Conservation (phyloP, 1,140 invertebrate genomes). For the Lycorma delicatula region DNA sequence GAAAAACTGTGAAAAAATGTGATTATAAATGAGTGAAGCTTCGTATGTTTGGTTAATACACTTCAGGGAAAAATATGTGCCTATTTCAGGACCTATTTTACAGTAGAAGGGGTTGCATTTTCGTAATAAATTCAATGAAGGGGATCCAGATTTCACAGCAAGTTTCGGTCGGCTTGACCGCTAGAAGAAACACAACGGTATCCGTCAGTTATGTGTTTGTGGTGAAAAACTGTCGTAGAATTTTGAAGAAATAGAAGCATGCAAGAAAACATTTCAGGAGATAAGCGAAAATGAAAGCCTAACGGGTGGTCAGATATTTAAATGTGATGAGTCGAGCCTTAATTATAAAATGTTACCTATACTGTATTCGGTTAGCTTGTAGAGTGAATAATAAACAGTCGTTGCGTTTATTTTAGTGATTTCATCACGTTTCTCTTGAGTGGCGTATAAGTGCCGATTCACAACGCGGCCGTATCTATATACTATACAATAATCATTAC, state of each 20-base stretch:
- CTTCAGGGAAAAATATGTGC: conserved; percentile 18
- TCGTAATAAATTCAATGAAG: conserved; percentile 23
- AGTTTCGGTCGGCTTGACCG: conserved; percentile 29
- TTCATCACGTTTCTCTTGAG: no score
- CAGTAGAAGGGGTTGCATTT: conserved; percentile 24
- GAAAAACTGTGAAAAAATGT: no score
- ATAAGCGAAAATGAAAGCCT: conserved; percentile 15
- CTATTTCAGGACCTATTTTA: conserved; percentile 24
- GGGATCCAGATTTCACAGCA: conserved; percentile 24
- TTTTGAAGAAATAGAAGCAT: conserved; percentile 6
- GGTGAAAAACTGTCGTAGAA: conserved; percentile 24
- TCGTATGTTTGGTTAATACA: no score
- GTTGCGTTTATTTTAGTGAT: no score
- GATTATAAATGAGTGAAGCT: no score
- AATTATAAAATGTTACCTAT: conserved; percentile 29
- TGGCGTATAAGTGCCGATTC: no score
- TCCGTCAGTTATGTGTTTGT: conserved; percentile 21
- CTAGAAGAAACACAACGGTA: conserved; percentile 25
- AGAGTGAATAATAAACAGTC: no score
- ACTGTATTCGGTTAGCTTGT: no score
- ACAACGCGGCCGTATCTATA: no score
- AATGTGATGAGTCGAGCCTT: conserved; percentile 32
- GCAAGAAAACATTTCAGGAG: conserved; percentile 14
- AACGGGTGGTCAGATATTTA: conserved; percentile 30
- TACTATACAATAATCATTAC: no score